phyloP scores from a whole-genome alignment of 2,888 invertebrate genomes.

The Brenthis ino region DNA sequence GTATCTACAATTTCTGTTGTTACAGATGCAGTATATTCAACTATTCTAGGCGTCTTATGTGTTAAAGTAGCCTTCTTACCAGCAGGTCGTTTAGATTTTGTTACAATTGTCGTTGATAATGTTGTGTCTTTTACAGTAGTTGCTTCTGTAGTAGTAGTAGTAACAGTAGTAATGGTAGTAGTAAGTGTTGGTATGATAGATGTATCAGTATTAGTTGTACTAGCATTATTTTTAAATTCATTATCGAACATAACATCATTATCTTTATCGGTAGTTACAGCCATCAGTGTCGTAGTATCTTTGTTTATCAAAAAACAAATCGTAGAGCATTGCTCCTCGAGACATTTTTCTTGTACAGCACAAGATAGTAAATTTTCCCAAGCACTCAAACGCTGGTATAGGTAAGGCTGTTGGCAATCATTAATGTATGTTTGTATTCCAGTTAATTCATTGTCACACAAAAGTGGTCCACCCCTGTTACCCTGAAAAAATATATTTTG shows the following conservation, averaged over 20 bases:
- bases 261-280: background rate
- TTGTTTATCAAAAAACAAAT: constrained; percentile 60
- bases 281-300: constrained; percentile 44
- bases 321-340: constrained; percentile 52
- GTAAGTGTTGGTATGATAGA: constrained; percentile 10
- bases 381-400: constrained; percentile 61
- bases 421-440: constrained; percentile 70
- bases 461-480: constrained; percentile 69
- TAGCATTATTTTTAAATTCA: constrained; percentile 5
- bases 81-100: constrained; percentile 9
- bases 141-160: constrained; percentile 18
- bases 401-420: constrained; percentile 64
- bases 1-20: constrained; percentile 22
- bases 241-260: constrained; percentile 3
- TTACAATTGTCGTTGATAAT: constrained; percentile 17
- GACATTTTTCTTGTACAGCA: constrained; percentile 59
- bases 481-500: constrained; percentile 50
- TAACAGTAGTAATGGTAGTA: background rate
- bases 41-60: constrained; percentile 6
- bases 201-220: constrained; percentile 3
- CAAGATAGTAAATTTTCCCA: constrained; percentile 67
- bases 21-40: constrained; percentile 19
- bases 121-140: constrained; percentile 18
- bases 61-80: constrained; percentile 25
- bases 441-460: constrained; percentile 61